These are phyloP conservation scores for Xanthorhoe spadicearia DNA, from an alignment of 2,888 invertebrate species.

Conservation along the genomic window DNA sequence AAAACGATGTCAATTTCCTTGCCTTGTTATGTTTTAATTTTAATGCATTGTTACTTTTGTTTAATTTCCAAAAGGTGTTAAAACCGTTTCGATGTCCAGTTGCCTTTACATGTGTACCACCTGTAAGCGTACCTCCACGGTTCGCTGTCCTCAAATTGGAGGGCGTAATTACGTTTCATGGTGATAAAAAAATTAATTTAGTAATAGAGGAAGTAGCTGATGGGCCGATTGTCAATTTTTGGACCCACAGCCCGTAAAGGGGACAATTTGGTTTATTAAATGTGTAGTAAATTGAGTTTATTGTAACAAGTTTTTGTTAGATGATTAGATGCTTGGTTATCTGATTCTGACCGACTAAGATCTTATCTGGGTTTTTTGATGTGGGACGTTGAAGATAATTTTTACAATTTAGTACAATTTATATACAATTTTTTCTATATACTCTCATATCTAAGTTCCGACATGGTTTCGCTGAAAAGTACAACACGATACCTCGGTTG, in stretches of 20 bases:
- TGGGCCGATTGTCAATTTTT: conserved; percentile 49
- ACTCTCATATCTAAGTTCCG: too few relatives aligned
- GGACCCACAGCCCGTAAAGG: conserved; percentile 45
- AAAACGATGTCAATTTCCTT: too few relatives aligned
- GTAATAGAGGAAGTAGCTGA: conserved; percentile 65
- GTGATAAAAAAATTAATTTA: conserved; percentile 63
- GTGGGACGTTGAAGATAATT: neutral
- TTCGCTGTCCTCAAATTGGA: conserved; percentile 68
- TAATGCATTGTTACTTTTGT: too few relatives aligned
- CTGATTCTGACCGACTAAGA: conserved; percentile 4
- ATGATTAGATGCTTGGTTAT: conserved; percentile 10
- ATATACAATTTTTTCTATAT: too few relatives aligned
- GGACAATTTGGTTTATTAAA: conserved; percentile 43
- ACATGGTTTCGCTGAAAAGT: too few relatives aligned
- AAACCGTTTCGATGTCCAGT: neutral
- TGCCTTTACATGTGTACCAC: conserved; percentile 26
- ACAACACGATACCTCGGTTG: too few relatives aligned
- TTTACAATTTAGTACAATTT: too few relatives aligned
- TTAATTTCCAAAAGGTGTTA: neutral
- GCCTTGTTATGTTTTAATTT: too few relatives aligned
- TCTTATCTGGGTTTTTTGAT: neutral
- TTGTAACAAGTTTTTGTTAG: conserved; percentile 26
- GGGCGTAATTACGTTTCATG: conserved; percentile 67
- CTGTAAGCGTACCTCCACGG: conserved; percentile 59
- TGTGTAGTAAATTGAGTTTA: conserved; percentile 34